phyloP scores from a whole-genome alignment of 2,113 vertebrate species.

The Lophura nycthemera region DNA sequence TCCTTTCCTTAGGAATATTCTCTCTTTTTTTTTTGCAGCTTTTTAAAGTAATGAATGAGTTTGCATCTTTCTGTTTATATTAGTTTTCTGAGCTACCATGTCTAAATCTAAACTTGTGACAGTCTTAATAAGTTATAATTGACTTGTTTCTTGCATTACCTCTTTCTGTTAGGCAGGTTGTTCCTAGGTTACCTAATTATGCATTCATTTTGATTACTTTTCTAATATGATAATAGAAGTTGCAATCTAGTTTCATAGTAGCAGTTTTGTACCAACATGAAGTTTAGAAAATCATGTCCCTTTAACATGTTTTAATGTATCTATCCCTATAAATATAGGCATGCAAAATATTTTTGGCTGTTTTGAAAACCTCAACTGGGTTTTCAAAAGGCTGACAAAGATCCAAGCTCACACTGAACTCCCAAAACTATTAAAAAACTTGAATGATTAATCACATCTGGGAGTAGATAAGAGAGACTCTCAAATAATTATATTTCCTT shows the following conservation, averaged over 20 bases:
- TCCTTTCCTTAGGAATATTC: background rate
- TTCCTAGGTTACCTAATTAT: background rate
- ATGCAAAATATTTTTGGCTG: background rate
- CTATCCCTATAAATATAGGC: background rate
- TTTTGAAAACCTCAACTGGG: background rate
- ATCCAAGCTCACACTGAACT: background rate
- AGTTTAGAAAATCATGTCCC: background rate
- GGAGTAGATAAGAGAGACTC: background rate
- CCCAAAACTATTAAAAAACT: background rate
- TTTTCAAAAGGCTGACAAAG: background rate
- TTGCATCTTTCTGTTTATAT: background rate
- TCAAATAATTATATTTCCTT: background rate
- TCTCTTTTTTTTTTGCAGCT: background rate
- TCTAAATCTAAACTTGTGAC: background rate
- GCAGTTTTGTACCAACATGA: background rate
- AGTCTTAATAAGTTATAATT: background rate
- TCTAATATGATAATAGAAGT: background rate
- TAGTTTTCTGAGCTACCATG: background rate
- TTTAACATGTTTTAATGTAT: background rate
- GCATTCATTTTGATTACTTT: background rate
- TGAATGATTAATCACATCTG: background rate
- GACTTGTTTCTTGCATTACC: background rate
- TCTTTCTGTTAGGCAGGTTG: background rate
- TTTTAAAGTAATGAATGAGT: background rate
- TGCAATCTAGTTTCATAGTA: background rate